These are phyloP conservation scores for Protonemura montana DNA, from an alignment of 2,888 invertebrate species.

Conservation along the genomic window DNA sequence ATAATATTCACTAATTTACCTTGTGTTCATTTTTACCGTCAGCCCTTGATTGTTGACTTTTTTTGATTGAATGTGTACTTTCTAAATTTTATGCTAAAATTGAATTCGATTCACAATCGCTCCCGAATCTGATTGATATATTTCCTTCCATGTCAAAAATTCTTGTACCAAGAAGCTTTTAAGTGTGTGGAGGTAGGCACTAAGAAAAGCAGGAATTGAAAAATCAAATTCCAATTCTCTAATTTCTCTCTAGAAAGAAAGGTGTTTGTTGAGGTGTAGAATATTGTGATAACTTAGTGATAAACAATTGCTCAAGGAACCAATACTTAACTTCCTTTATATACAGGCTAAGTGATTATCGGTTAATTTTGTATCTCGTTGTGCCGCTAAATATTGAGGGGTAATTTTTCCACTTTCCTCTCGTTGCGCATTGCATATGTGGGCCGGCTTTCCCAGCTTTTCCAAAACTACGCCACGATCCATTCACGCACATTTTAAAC, in stretches of 20 bases:
- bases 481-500: background rate
- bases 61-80: slow-evolving; percentile 19
- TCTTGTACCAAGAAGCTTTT: slow-evolving; percentile 22
- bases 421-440: background rate
- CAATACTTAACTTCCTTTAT: background rate
- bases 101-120: background rate
- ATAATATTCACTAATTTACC: slow-evolving; percentile 12
- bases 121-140: slow-evolving; percentile 31
- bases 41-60: slow-evolving; percentile 35
- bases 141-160: slow-evolving; percentile 17
- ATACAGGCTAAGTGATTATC: background rate
- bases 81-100: background rate
- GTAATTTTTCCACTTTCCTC: background rate
- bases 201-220: slow-evolving; percentile 44
- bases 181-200: slow-evolving; percentile 38
- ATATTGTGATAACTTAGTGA: background rate
- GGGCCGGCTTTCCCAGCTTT: background rate
- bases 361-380: background rate
- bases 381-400: background rate
- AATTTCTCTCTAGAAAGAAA: background rate
- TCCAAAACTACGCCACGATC: background rate
- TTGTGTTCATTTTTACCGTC: slow-evolving; percentile 4
- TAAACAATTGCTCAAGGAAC: background rate
- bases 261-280: background rate
- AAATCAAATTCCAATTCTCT: slow-evolving; percentile 17